phyloP scores from a whole-genome alignment of 53 echinoderm and acorn worm genomes.

The Paracentrotus lividus region DNA sequence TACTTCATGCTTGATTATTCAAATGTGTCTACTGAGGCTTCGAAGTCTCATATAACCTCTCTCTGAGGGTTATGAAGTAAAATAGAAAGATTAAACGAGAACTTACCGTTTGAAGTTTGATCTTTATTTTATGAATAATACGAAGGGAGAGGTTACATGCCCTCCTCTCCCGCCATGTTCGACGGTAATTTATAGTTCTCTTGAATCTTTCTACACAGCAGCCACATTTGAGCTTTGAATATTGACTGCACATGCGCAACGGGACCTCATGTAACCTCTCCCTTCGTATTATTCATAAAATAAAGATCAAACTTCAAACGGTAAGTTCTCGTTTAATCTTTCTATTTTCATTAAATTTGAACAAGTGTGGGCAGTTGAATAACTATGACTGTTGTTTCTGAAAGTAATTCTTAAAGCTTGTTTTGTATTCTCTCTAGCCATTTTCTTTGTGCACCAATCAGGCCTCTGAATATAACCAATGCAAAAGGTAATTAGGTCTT shows the following conservation, averaged over 20 bases:
- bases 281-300: background rate
- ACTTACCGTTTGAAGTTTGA: slow-evolving; percentile 1
- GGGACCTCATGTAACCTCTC: background rate
- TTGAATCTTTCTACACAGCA: background rate
- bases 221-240: background rate
- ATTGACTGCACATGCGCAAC: background rate
- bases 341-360: too few relatives aligned
- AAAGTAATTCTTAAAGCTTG: too few relatives aligned
- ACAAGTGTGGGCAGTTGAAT: too few relatives aligned
- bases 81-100: too few relatives aligned
- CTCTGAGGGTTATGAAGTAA: too few relatives aligned
- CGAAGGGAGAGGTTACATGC: slow-evolving; percentile 1
- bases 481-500: background rate
- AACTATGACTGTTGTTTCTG: too few relatives aligned
- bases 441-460: background rate
- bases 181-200: too few relatives aligned
- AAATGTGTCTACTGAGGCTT: background rate
- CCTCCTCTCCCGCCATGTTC: background rate
- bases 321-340: too few relatives aligned
- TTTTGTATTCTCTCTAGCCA: background rate
- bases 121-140: background rate
- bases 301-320: too few relatives aligned
- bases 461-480: background rate
- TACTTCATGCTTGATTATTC: background rate
- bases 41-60: background rate